Evolutionary conservation across 2,888 invertebrate genomes (phyloP), one percentile per base, ranked within the genome.

Genomic region (Drosophila flavopinicola): DNA sequence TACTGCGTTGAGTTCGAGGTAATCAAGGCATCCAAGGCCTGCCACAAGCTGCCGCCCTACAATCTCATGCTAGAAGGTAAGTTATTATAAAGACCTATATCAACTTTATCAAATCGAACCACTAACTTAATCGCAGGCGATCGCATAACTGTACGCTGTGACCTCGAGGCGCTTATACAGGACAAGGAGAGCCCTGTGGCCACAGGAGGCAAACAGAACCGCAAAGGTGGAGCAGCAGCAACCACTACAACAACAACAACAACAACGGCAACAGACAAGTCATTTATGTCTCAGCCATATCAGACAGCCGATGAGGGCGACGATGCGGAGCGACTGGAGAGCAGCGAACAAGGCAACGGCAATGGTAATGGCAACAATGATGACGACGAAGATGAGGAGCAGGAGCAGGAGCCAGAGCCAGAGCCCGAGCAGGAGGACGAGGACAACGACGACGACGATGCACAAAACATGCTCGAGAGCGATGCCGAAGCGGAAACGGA

Each of bases 1-100:
- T 97, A 97, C 91, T 96, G 96, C 90, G 95, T 96, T 2, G 95
- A 95, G 88, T 97, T 95, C 88, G 95, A 96, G 90, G 94, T 97
- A 53, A 93, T 95, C 69, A 96, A 96, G 91, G 94, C 95, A 9
- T 94, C 96, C 27, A 96, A 96, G 88, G 95, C 95, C 6, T 96
- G 96, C 90, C 94, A 95, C 89, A 93, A 94, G 85, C 94, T 96
- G 87, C 93, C 94, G 9, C 94, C 93, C 64, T 96, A 95, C 88
- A 94, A 94, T 70, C 91, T 94, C 2, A 91, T 96, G 73, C 92
- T 94, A 88, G 96, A 96, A 93, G 96, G 96, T 95, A 92, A 88
- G 53, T 66, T n/a, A n/a, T n/a, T n/a, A n/a, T n/a, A n/a, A n/a
- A n/a, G n/a, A n/a, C n/a, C n/a, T n/a, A n/a, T n/a, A n/a, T n/a